These are phyloP conservation scores for Pristionchus arcanus DNA, from an alignment of 2,888 invertebrate species.

Conservation along the genomic window DNA sequence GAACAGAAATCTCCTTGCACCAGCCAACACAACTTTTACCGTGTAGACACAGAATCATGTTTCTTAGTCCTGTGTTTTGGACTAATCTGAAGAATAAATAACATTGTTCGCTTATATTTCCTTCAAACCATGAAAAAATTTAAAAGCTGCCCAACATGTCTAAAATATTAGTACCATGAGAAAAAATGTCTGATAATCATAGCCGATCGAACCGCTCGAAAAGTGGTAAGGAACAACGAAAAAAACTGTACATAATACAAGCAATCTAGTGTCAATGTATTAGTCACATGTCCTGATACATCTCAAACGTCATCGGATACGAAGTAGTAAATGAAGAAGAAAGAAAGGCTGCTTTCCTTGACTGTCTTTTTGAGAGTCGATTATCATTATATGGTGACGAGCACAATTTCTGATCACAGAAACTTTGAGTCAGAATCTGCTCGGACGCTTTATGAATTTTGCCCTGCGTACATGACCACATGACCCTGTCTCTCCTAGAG, in stretches of 20 bases:
- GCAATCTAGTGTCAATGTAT: no score
- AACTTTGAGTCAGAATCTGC: background rate
- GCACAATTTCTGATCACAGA: background rate
- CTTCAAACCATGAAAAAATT: background rate
- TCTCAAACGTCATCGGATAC: background rate
- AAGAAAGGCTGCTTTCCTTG: no score
- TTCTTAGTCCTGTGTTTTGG: background rate
- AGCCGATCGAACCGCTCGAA: no score
- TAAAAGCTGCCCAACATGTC: background rate
- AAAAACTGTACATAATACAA: no score
- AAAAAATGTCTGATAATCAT: background rate
- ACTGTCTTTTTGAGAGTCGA: background rate
- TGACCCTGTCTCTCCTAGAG: background rate
- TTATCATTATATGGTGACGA: background rate
- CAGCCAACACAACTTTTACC: constrained; percentile 11
- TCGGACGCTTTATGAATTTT: background rate
- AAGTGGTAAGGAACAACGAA: no score
- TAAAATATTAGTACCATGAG: background rate
- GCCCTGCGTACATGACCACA: constrained; percentile 1
- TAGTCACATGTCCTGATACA: no score
- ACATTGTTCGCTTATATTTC: background rate
- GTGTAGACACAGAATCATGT: constrained; percentile 29
- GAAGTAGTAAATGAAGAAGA: background rate
- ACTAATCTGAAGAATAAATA: background rate
- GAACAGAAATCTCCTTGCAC: constrained; percentile 47